phyloP scores from a whole-genome alignment of 2,888 invertebrate species.

The Drosophila borborema region DNA sequence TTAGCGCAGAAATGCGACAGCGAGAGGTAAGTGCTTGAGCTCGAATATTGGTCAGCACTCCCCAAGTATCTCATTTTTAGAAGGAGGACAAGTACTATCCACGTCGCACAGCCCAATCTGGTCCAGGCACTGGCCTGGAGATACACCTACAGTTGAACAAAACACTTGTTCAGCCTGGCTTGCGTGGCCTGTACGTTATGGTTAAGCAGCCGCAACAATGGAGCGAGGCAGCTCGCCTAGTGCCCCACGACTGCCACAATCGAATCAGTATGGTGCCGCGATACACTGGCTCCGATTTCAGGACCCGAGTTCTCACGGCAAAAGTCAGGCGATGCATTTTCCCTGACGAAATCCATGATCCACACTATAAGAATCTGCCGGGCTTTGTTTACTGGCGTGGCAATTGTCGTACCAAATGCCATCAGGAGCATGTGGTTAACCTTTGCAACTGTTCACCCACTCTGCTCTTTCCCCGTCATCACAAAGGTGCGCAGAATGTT shows the following conservation, averaged over 20 bases:
- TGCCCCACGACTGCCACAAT: slow-evolving; percentile 63
- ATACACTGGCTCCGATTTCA: slow-evolving; percentile 62
- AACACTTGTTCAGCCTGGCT: slow-evolving; percentile 35
- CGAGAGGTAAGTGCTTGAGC: slow-evolving; percentile 50
- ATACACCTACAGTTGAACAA: slow-evolving; percentile 61
- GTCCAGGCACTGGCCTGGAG: slow-evolving; percentile 79
- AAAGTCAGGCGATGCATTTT: slow-evolving; percentile 76
- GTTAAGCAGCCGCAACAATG: slow-evolving; percentile 79
- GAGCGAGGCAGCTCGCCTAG: slow-evolving; percentile 61
- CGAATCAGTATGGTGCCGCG: slow-evolving; percentile 72
- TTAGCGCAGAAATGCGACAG: slow-evolving; percentile 54
- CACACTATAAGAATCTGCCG: slow-evolving; percentile 75
- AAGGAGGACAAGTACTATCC: slow-evolving; percentile 76
- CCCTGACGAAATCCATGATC: slow-evolving; percentile 68
- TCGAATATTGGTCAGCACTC: neutral
- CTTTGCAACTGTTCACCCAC: slow-evolving; percentile 81
- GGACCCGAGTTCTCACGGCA: slow-evolving; percentile 65
- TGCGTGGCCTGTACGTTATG: slow-evolving; percentile 76
- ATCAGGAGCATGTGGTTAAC: slow-evolving; percentile 78
- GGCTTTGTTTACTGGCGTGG: slow-evolving; percentile 79
- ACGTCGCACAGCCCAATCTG: slow-evolving; percentile 73
- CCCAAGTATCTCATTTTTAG: slow-evolving; percentile 38
- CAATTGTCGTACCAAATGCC: slow-evolving; percentile 83
- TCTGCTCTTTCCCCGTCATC: slow-evolving; percentile 75
- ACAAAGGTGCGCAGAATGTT: slow-evolving; percentile 49